phyloP scores from a whole-genome alignment of 2,888 invertebrate species.

The Nudaria mundana region DNA sequence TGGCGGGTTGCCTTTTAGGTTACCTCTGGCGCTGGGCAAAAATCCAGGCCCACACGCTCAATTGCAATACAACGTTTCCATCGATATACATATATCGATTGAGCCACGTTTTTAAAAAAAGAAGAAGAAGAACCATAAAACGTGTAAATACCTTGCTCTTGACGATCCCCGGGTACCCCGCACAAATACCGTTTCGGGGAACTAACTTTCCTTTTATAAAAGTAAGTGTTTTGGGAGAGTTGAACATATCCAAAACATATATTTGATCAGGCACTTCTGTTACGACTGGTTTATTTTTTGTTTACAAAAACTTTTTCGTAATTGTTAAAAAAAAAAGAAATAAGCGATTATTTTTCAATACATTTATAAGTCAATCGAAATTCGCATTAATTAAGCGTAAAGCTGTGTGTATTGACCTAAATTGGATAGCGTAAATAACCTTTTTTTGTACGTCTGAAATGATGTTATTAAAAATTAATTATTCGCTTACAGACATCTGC shows the following conservation, averaged over 20 bases:
- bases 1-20: too few species aligned
- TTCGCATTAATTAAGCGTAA: neutral
- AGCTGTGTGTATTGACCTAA: neutral
- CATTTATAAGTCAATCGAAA: too few species aligned
- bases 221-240: slow-evolving; percentile 36
- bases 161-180: slow-evolving; percentile 34
- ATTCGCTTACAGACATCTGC: slow-evolving; percentile 16
- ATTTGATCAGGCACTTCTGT: slow-evolving; percentile 39
- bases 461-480: slow-evolving; percentile 5
- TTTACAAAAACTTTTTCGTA: slow-evolving; percentile 26
- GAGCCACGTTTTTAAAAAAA: too few species aligned
- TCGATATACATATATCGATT: too few species aligned
- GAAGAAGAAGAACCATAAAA: slow-evolving; percentile 62
- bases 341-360: too few species aligned
- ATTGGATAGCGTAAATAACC: too few species aligned
- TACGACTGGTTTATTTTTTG: slow-evolving; percentile 1
- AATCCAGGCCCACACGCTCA: too few species aligned
- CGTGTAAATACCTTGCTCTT: slow-evolving; percentile 45
- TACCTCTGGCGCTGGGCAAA: too few species aligned
- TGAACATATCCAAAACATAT: slow-evolving; percentile 42
- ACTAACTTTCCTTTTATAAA: slow-evolving; percentile 50
- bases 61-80: too few species aligned
- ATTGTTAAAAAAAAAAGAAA: too few species aligned
- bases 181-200: slow-evolving; percentile 47
- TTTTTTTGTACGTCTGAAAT: too few species aligned